Base-by-base conservation (phyloP, 2,113 vertebrate species). In the Zapornia atra region DNA sequence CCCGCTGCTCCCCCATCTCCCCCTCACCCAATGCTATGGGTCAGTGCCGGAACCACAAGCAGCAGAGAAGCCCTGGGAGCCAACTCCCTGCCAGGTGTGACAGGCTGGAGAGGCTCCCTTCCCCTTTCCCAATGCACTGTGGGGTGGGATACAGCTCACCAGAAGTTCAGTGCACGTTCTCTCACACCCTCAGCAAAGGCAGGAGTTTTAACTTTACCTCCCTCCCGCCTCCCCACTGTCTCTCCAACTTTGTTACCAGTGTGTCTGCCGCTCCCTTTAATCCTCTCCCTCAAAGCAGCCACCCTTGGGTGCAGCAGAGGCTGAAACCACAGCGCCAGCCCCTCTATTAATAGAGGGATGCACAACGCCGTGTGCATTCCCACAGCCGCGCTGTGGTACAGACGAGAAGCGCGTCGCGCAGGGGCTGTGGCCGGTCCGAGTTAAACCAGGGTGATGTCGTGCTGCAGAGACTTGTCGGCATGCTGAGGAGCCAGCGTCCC, bases 261-360 rank as follows among this genome's bases (percentile, higher is more conserved):
- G 2, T 11, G 50, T 57, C 44, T 3, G 3, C 50, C 1, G 5
- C 50, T 71, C 46, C 69, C 70, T 79, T 71, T 88, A 93, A 96
- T 73, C 61, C 31, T 66, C 21, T 48, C 46, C 72, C 86, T 83
- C 71, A 59, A 36, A 88, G 64, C 69, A 92, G 76, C 28, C 90
- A 73, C 83, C 89, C 54, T n/a, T 78, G 79, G 88, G 76, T 79
- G 61, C 82, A 94, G 92, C 54, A 31, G 82, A 76, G 76, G 84
- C 86, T 86, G 92, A 94, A 88, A 40, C 12, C 54, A 34, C 50
- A 63, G 82, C 2, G 33, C 76, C 76, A 92, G 26, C 60, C 59
- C 53, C 81, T 86, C 94, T 96, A 87, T 96, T 91, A 95, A 96
- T 89, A 96, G 94, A 70, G 75, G 40, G 80, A 91, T 80, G 86